These are phyloP conservation scores for Drosophila miranda DNA, from an alignment of 1,140 invertebrate genomes.

Conservation along the genomic window DNA sequence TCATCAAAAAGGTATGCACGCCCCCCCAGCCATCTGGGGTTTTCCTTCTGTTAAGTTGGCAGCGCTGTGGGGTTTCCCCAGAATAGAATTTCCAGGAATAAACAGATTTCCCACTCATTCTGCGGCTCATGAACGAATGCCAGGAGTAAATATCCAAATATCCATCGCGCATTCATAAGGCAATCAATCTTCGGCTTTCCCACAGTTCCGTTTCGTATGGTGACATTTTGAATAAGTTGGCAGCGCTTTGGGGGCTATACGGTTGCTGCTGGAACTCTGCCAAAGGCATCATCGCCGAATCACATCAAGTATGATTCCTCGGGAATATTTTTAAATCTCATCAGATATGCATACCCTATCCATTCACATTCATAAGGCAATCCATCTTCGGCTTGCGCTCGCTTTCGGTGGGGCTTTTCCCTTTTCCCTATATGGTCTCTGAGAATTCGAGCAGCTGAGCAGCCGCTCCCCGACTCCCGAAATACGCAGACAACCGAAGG, in stretches of 20 bases:
- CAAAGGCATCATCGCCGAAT: not conserved
- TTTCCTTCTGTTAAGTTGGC: no score
- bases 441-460: constrained; percentile 76
- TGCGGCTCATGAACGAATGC: no score
- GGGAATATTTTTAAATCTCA: constrained; percentile 32
- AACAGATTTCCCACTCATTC: not conserved
- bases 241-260: no score
- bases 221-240: not conserved
- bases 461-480: constrained; percentile 32
- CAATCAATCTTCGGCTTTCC: constrained; percentile 9
- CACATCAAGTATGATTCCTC: constrained; percentile 14
- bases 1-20: no score
- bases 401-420: constrained; percentile 3
- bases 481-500: constrained; percentile 50
- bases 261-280: no score
- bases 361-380: constrained; percentile 47
- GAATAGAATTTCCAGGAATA: no score
- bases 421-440: constrained; percentile 34
- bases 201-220: not conserved
- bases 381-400: constrained; percentile 43
- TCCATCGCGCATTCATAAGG: not conserved
- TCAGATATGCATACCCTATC: constrained; percentile 48
- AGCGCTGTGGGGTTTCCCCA: not conserved
- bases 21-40: no score
- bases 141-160: not conserved